phyloP scores from a whole-genome alignment of 2,888 invertebrate species.

The Proisotoma minuta region DNA sequence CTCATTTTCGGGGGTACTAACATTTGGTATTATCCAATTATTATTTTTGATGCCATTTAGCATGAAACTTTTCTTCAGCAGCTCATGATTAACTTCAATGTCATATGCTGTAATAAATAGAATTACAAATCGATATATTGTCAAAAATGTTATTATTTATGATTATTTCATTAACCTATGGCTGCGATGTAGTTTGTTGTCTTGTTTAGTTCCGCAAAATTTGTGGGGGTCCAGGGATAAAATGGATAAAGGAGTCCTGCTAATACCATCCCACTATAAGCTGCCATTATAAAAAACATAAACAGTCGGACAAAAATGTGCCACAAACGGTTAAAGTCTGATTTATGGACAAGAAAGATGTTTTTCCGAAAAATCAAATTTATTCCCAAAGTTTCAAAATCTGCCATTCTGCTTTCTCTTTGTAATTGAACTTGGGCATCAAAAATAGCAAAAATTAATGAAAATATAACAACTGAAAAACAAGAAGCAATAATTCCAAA shows the following conservation, averaged over 20 bases:
- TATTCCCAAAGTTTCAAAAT: neutral
- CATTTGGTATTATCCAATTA: too few relatives aligned
- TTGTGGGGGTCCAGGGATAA: conserved; percentile 14
- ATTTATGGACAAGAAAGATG: neutral
- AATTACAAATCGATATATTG: too few relatives aligned
- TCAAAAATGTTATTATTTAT: too few relatives aligned
- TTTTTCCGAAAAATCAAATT: neutral
- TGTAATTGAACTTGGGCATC: neutral
- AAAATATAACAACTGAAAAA: neutral
- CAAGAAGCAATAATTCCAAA: neutral
- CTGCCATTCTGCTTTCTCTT: neutral
- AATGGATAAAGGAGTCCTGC: conserved; percentile 13
- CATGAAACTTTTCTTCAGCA: too few relatives aligned
- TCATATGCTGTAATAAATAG: too few relatives aligned
- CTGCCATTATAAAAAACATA: conserved; percentile 8
- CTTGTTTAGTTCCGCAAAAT: conserved; percentile 17
- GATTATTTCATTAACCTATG: too few relatives aligned
- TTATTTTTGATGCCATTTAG: too few relatives aligned
- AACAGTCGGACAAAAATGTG: neutral
- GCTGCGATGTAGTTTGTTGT: conserved; percentile 17
- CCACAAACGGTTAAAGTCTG: neutral
- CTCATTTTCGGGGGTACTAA: neutral
- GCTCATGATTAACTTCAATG: too few relatives aligned
- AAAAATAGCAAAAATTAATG: neutral
- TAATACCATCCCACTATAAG: conserved; percentile 24